A percentile compares a stretch with the other conserved stretches of the same genome.
These are phyloP conservation scores for Torymus texanus DNA, from an alignment of 2,888 invertebrate species.

Conservation along the genomic window DNA sequence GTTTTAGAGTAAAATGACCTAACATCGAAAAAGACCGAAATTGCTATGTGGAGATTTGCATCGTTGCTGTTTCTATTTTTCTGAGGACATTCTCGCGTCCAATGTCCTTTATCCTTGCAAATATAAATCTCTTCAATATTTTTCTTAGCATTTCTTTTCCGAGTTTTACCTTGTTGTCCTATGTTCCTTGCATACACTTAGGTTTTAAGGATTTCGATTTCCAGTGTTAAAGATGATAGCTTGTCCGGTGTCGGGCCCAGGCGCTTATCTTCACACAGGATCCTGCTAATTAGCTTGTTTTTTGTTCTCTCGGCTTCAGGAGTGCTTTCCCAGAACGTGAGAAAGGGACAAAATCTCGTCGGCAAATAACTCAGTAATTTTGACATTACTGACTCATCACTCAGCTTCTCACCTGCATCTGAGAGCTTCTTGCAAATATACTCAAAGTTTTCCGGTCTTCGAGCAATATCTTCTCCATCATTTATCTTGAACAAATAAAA, in stretches of 20 bases:
- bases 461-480: too few species aligned
- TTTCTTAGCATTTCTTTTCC: background rate
- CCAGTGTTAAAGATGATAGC: background rate
- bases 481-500: too few species aligned
- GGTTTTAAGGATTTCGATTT: too few species aligned
- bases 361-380: background rate
- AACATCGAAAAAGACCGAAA: background rate
- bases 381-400: background rate
- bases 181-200: too few species aligned
- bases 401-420: conserved; percentile 27
- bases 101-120: conserved; percentile 20
- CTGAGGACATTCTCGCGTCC: background rate
- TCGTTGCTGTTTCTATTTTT: too few species aligned
- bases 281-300: background rate
- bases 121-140: background rate
- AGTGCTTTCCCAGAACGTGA: background rate
- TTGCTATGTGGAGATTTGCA: background rate
- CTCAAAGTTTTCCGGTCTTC: background rate
- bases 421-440: conserved; percentile 41
- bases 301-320: background rate
- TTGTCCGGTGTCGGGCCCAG: background rate
- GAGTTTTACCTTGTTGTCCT: background rate
- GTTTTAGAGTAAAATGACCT: background rate
- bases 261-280: background rate
- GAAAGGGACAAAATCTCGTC: background rate